Evolutionary conservation across 2,888 invertebrate genomes (phyloP), one percentile per base, ranked within the genome.

Genomic region (Luffia ferchaultella): DNA sequence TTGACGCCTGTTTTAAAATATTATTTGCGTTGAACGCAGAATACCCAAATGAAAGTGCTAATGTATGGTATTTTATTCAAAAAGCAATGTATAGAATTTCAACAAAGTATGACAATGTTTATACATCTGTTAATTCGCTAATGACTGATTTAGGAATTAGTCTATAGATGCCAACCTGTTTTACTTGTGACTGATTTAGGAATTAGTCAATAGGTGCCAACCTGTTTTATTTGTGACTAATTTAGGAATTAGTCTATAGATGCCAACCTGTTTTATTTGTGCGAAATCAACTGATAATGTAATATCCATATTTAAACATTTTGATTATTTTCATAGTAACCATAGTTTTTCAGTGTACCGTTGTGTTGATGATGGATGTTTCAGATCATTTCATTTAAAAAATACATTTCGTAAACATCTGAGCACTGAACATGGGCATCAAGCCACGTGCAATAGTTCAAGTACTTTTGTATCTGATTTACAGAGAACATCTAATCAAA

Each of bases 1-100:
- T 48, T 30, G 17, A 46, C 9, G 20, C 18, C 9, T 48, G 48
- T 18, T 48, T 48, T 18, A 48, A 48, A 41, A 41, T 48, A 2
- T 16, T 48, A 17, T 20, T 16, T 16, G 48, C 40, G 2, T 5
- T 20, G 12, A 15, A 20, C 2, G 48, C 48, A 17, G 9, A 41
- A 17, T 48, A 48, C 17, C 41, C 16, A 2, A 17, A 5, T 12
- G 48, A 41, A 18, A n/a, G 19, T 41, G 7, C 12, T 5, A n/a
- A 16, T 40, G 18, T 40, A 2, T 48, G 48, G 41, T 17, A n/a
- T 15, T 20, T 20, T n/a, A 12, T 46, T 5, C 46, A 46, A 20
- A 46, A 46, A 46, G 46, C 20, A n/a, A 18, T 46, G 15, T 46
- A 46, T 16, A 20, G n/a, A 19, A 19, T 46, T 2, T 2, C 7